phyloP scores from a whole-genome alignment of 2,888 invertebrate species.

The Apotomis capreana region DNA sequence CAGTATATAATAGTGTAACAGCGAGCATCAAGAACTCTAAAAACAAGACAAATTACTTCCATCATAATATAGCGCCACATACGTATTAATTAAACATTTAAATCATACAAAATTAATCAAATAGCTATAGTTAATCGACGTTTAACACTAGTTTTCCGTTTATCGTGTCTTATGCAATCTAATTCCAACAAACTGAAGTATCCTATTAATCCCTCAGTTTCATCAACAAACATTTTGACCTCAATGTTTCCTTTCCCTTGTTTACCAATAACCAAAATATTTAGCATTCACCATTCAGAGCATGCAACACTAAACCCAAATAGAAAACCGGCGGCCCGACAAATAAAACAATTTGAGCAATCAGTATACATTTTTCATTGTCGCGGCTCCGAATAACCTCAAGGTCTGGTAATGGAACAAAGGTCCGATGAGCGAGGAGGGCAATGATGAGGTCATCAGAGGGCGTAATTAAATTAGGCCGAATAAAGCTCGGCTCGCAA shows the following conservation, averaged over 20 bases:
- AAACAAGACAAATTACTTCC: too few species aligned
- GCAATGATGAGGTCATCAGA: slow-evolving; percentile 69
- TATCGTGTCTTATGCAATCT: too few species aligned
- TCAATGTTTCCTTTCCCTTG: slow-evolving; percentile 5
- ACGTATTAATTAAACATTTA: not conserved
- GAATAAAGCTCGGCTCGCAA: slow-evolving; percentile 56
- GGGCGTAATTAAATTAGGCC: slow-evolving; percentile 69
- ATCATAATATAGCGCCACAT: too few species aligned
- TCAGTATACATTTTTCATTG: slow-evolving; percentile 57
- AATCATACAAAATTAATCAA: too few species aligned
- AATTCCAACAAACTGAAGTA: too few species aligned
- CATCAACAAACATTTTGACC: too few species aligned
- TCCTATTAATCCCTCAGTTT: too few species aligned
- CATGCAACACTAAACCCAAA: slow-evolving; percentile 38
- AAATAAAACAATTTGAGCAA: slow-evolving; percentile 45
- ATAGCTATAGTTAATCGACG: too few species aligned
- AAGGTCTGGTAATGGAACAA: slow-evolving; percentile 59
- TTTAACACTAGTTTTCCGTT: too few species aligned
- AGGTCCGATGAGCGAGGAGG: slow-evolving; percentile 56
- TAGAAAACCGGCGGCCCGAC: slow-evolving; percentile 26
- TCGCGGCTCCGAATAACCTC: slow-evolving; percentile 51
- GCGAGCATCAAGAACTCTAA: too few species aligned
- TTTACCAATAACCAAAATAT: slow-evolving; percentile 22
- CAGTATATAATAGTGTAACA: too few species aligned
- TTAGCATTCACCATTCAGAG: slow-evolving; percentile 16